A percentile compares a stretch with the other conserved stretches of the same genome.
phyloP scores from a whole-genome alignment of 2,113 vertebrate genomes.

The Nesoenas mayeri region DNA sequence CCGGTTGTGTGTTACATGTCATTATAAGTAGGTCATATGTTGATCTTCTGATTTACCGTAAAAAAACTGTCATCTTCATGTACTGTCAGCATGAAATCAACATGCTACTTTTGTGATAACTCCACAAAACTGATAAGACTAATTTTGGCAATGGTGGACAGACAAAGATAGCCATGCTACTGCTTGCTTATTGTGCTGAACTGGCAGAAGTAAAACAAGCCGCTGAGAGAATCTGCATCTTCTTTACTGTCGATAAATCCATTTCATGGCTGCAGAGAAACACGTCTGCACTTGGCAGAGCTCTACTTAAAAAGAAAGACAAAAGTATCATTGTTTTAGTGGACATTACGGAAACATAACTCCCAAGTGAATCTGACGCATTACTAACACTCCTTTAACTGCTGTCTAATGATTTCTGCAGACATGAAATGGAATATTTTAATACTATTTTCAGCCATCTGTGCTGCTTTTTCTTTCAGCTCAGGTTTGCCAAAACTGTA shows the following conservation, averaged over 20 bases:
- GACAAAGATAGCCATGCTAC: neutral
- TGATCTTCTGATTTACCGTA: neutral
- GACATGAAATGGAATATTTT: slow-evolving; percentile 65
- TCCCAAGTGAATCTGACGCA: slow-evolving; percentile 43
- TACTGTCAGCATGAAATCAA: neutral
- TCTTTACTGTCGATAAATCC: slow-evolving; percentile 50
- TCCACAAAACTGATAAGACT: neutral
- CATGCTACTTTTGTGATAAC: neutral
- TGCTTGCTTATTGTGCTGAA: neutral
- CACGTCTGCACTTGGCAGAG: slow-evolving; percentile 45
- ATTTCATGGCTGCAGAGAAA: slow-evolving; percentile 53
- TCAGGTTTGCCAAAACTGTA: slow-evolving; percentile 42
- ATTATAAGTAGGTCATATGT: neutral
- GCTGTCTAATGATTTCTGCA: slow-evolving; percentile 61
- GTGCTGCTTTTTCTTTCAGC: slow-evolving; percentile 37
- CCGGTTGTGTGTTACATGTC: neutral
- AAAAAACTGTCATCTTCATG: neutral
- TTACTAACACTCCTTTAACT: slow-evolving; percentile 61
- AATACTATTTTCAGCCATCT: slow-evolving; percentile 67
- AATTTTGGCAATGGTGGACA: neutral
- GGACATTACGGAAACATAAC: slow-evolving; percentile 34
- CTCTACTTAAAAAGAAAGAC: slow-evolving; percentile 37
- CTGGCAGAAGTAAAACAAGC: neutral
- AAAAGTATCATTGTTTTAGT: slow-evolving; percentile 56
- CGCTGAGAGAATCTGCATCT: neutral